phyloP scores from a whole-genome alignment of 2,888 invertebrate genomes.

The Leptinotarsa rubiginosa region DNA sequence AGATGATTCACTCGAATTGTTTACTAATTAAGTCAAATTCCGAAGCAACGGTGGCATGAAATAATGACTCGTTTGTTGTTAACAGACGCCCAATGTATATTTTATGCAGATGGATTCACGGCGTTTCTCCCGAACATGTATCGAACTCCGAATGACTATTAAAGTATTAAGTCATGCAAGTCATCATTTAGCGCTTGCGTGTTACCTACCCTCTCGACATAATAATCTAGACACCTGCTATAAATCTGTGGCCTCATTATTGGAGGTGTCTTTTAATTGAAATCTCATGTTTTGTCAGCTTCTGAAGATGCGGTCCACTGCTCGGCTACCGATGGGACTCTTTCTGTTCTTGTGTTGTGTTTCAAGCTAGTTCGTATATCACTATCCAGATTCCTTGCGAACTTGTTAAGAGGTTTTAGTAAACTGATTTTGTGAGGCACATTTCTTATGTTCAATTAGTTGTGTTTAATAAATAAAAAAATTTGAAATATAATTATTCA shows the following conservation, averaged over 20 bases:
- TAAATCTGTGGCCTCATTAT: constrained; percentile 69
- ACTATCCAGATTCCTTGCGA: background rate
- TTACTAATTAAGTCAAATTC: constrained; percentile 26
- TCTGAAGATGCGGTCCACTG: constrained; percentile 34
- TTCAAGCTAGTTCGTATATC: constrained; percentile 10
- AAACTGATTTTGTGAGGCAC: too few species aligned
- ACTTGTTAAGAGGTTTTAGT: background rate
- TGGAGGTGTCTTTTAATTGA: constrained; percentile 73
- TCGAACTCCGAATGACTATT: constrained; percentile 26
- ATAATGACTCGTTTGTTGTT: constrained; percentile 33
- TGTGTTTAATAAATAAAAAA: too few species aligned
- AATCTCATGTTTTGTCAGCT: constrained; percentile 70
- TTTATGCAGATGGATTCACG: constrained; percentile 45
- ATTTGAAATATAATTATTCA: too few species aligned
- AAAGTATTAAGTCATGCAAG: constrained; percentile 46
- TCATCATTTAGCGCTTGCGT: constrained; percentile 55
- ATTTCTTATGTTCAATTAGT: too few species aligned
- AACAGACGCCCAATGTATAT: constrained; percentile 30
- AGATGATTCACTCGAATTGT: constrained; percentile 25
- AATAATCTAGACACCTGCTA: constrained; percentile 58
- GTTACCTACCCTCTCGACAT: constrained; percentile 54
- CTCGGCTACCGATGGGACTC: constrained; percentile 8
- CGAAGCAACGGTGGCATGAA: constrained; percentile 23
- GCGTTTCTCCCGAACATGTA: constrained; percentile 36
- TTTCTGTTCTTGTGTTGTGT: background rate